Evolutionary conservation across 2,888 invertebrate species (phyloP).

Genomic region (Colostygia pectinataria): DNA sequence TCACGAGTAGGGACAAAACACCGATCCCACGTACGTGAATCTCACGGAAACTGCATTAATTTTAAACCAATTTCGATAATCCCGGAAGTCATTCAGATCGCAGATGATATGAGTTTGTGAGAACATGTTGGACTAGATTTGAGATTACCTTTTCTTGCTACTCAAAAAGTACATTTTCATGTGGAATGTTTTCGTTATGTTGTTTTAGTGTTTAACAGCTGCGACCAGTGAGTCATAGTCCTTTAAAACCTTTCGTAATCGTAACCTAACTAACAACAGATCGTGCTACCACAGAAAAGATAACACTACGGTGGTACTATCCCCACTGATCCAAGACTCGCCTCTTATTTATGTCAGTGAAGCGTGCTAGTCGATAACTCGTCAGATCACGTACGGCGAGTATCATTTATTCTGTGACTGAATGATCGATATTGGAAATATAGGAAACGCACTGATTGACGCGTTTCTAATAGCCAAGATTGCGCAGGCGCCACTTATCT

Average conservation of each 20-base stretch:
- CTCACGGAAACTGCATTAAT: conserved; percentile 22
- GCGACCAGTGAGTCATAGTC: background rate
- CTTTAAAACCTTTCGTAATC: background rate
- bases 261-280: background rate
- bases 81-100: conserved; percentile 42
- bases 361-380: conserved; percentile 33
- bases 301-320: no score
- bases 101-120: conserved; percentile 19
- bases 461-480: conserved; percentile 42
- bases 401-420: conserved; percentile 13
- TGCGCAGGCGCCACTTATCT: conserved; percentile 35
- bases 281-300: no score
- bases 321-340: conserved; percentile 27
- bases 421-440: conserved; percentile 37
- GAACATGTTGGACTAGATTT: conserved; percentile 12
- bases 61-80: conserved; percentile 48
- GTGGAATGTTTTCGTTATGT: no score
- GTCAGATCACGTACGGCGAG: conserved; percentile 30
- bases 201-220: background rate
- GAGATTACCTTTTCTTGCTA: no score
- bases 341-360: conserved; percentile 42
- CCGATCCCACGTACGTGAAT: conserved; percentile 6
- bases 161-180: no score
- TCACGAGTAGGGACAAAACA: no score
- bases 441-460: conserved; percentile 40